phyloP scores from a whole-genome alignment of 2,113 vertebrate genomes.

The Hemichromis elongatus region DNA sequence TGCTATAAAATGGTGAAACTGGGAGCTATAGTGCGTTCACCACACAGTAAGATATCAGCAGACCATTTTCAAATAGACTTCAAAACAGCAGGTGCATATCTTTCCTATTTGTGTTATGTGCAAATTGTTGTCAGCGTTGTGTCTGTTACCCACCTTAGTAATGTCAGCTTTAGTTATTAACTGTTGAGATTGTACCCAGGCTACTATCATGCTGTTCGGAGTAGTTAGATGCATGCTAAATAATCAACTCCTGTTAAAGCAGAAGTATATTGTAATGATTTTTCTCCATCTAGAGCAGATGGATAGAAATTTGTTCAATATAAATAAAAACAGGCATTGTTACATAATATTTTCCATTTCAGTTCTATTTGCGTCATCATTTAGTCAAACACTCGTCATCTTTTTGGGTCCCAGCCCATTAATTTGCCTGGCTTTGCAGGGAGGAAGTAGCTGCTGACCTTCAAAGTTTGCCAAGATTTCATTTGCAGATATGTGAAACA shows the following conservation, averaged over 20 bases:
- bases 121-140: not conserved
- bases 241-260: not conserved
- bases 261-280: not conserved
- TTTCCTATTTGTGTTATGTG: not conserved
- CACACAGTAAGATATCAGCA: not conserved
- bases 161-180: not conserved
- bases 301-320: not conserved
- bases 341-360: not conserved
- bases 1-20: not conserved
- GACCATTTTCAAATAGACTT: not conserved
- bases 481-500: not conserved
- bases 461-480: not conserved
- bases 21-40: not conserved
- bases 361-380: not conserved
- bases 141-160: not conserved
- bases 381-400: not conserved
- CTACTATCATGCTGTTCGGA: not conserved
- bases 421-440: not conserved
- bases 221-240: not conserved
- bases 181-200: not conserved
- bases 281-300: not conserved
- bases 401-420: not conserved
- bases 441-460: slow-evolving; percentile 25
- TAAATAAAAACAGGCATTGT: not conserved
- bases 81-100: not conserved